These are phyloP conservation scores for Catalaphyllia jardinei DNA, from an alignment of 64 coral and sea anemone genomes.

Conservation along the genomic window DNA sequence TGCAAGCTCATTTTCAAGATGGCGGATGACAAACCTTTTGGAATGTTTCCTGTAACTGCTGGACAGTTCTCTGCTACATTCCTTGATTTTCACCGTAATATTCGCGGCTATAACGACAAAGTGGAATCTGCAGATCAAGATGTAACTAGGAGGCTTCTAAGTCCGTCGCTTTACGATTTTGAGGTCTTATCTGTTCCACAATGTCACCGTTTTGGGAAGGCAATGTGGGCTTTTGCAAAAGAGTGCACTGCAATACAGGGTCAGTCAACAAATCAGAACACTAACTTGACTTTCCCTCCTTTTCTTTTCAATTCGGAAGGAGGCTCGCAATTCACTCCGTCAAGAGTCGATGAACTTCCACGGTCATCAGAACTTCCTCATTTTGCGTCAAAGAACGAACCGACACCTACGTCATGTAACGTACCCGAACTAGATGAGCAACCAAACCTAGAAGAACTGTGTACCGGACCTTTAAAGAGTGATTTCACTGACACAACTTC, in stretches of 20 bases:
- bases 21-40: background rate
- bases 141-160: background rate
- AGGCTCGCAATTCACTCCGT: background rate
- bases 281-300: background rate
- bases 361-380: background rate
- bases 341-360: background rate
- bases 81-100: constrained; percentile 26
- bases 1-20: background rate
- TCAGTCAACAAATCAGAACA: background rate
- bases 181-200: background rate
- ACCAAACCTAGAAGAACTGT: background rate
- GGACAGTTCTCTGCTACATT: constrained; percentile 33
- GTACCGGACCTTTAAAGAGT: background rate
- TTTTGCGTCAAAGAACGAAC: background rate
- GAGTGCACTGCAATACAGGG: background rate
- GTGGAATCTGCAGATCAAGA: background rate
- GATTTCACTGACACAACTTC: background rate
- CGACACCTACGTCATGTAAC: background rate
- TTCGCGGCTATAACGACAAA: background rate
- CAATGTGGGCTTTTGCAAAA: background rate
- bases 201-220: background rate
- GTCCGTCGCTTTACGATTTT: background rate
- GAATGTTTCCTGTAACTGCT: constrained; percentile 5
- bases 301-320: background rate
- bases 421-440: background rate